Conservation (phyloP, 1,140 invertebrate species). For the Drosophila ercepeae region DNA sequence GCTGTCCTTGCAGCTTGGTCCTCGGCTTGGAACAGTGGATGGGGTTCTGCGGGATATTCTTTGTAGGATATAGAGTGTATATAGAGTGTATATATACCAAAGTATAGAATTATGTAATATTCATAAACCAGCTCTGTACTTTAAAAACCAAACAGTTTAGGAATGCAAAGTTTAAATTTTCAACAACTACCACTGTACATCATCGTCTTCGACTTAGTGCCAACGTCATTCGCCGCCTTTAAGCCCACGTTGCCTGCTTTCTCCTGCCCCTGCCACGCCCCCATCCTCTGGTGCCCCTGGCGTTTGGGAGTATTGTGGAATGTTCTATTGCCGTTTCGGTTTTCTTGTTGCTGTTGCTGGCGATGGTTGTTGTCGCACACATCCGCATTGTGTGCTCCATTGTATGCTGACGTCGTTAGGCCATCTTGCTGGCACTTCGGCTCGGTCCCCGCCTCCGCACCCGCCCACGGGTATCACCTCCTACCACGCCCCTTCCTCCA, state of each 20-base stretch:
- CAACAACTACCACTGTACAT: conserved; percentile 27
- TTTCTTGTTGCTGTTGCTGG: conserved; percentile 12
- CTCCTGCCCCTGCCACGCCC: neutral
- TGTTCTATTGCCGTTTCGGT: conserved; percentile 76
- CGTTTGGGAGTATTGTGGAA: conserved; percentile 68
- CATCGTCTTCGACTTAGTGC: conserved; percentile 34
- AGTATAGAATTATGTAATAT: neutral
- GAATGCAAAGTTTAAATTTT: neutral
- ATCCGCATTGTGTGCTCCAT: conserved; percentile 63
- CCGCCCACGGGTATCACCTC: neutral
- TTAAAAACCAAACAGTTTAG: neutral
- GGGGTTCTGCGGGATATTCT: neutral
- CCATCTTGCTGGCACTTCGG: conserved; percentile 49
- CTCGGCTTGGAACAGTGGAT: conserved; percentile 45
- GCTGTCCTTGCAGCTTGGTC: conserved; percentile 30
- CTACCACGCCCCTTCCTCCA: neutral
- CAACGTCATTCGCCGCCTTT: conserved; percentile 38
- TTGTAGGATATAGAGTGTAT: neutral
- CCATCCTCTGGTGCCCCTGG: conserved; percentile 7
- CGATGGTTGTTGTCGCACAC: conserved; percentile 44
- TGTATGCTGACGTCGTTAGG: conserved; percentile 74
- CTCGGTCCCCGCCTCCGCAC: neutral
- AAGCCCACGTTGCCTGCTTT: conserved; percentile 25
- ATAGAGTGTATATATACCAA: neutral
- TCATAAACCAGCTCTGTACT: neutral